Evolutionary conservation across 2,113 vertebrate genomes (phyloP).

Genomic region (Catagonus wagneri): DNA sequence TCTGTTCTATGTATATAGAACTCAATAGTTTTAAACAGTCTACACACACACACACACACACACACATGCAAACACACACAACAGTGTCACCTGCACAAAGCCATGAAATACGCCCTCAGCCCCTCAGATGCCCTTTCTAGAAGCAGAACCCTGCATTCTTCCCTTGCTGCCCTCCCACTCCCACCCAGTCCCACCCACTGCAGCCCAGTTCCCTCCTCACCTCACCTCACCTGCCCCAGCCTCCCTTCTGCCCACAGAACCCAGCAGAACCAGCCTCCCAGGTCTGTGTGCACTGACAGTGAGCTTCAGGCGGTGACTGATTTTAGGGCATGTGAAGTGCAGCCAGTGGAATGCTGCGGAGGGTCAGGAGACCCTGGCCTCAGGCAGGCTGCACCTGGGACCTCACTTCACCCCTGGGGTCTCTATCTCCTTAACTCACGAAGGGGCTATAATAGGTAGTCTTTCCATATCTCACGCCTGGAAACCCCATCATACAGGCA

Average conservation of each 20-base stretch:
- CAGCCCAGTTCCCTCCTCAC: not conserved
- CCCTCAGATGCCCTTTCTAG: not conserved
- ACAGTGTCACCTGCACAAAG: not conserved
- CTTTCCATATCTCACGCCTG: not conserved
- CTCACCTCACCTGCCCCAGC: not conserved
- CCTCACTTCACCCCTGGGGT: constrained; percentile 11
- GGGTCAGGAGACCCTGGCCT: not conserved
- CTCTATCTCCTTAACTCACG: constrained; percentile 36
- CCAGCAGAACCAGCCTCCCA: not conserved
- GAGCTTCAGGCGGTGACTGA: not conserved
- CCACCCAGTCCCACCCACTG: accelerated
- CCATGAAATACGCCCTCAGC: not conserved
- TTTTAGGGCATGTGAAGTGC: not conserved
- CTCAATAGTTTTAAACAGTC: not conserved
- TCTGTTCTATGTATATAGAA: not conserved
- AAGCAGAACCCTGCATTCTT: not conserved
- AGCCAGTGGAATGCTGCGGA: not conserved
- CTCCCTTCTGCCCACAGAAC: not conserved
- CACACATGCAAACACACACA: not conserved
- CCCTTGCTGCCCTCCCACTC: not conserved
- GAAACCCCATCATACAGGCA: not conserved
- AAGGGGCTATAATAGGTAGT: not conserved
- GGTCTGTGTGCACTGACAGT: not conserved
- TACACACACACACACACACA: too few relatives aligned
- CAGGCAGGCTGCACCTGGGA: not conserved